Conservation (phyloP, 2,113 vertebrate genomes). For the Corvus moneduloides region DNA sequence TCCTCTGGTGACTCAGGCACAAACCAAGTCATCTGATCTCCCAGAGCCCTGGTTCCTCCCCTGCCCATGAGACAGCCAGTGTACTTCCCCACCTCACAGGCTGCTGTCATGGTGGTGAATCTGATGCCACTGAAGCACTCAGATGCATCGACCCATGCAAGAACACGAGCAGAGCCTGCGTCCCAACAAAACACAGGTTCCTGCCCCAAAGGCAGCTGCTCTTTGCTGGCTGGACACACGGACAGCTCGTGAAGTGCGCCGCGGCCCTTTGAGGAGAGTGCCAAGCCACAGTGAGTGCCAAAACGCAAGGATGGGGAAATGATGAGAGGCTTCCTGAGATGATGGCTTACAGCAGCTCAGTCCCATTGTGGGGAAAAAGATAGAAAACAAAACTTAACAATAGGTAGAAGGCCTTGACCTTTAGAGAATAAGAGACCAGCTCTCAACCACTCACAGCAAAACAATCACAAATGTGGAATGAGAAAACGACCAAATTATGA, state of each 20-base stretch:
- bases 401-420: slow-evolving; percentile 16
- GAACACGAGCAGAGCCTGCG: not conserved
- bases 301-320: not conserved
- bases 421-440: not conserved
- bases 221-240: not conserved
- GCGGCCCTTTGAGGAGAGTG: not conserved
- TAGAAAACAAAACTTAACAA: slow-evolving; percentile 8
- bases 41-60: not conserved
- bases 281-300: not conserved
- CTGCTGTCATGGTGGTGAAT: not conserved
- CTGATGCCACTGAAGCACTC: not conserved
- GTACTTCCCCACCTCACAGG: not conserved
- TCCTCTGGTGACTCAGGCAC: not conserved
- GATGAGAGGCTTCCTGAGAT: slow-evolving; percentile 30
- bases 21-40: not conserved
- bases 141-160: not conserved
- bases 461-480: not conserved
- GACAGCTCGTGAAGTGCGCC: not conserved
- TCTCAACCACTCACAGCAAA: not conserved
- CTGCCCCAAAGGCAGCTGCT: not conserved
- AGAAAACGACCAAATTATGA: slow-evolving; percentile 34
- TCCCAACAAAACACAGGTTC: not conserved
- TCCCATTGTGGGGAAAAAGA: not conserved
- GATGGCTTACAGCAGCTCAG: not conserved
- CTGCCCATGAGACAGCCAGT: not conserved